These are phyloP conservation scores for Grapholita molesta DNA, from an alignment of 1,140 invertebrate genomes.

Conservation along the genomic window DNA sequence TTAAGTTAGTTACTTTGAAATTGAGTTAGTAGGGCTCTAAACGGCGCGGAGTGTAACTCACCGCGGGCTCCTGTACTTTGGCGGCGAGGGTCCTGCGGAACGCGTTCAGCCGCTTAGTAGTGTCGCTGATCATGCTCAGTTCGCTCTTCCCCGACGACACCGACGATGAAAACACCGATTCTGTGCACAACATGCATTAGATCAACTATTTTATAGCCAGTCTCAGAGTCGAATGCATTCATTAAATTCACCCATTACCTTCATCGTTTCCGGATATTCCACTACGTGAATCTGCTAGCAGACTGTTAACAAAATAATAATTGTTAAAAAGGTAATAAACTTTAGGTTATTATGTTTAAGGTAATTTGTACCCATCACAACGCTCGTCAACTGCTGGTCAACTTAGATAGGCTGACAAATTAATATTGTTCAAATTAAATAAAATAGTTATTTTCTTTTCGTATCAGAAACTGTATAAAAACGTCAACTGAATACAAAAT, in stretches of 20 bases:
- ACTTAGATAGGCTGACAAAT: too few species aligned
- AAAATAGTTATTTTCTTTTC: too few species aligned
- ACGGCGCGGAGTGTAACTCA: slow-evolving; percentile 28
- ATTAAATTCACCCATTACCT: slow-evolving; percentile 33
- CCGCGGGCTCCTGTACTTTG: slow-evolving; percentile 49
- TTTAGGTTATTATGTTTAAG: too few species aligned
- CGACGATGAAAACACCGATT: slow-evolving; percentile 54
- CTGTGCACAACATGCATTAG: slow-evolving; percentile 24
- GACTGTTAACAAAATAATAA: neutral
- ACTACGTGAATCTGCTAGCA: neutral
- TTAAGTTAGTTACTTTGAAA: too few species aligned
- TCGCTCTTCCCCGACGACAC: slow-evolving; percentile 41
- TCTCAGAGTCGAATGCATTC: too few species aligned
- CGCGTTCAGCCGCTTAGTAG: slow-evolving; percentile 45
- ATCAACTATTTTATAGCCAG: neutral
- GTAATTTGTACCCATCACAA: too few species aligned
- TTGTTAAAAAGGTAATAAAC: neutral
- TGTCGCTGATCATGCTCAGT: slow-evolving; percentile 51
- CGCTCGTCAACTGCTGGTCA: too few species aligned
- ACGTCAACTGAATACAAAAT: too few species aligned
- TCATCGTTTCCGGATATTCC: slow-evolving; percentile 7
- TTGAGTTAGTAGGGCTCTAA: too few species aligned
- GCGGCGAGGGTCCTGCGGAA: slow-evolving; percentile 49
- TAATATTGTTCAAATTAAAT: too few species aligned
- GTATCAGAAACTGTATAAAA: too few species aligned